Conservation (phyloP, 1,140 invertebrate species). For the Varroa destructor region DNA sequence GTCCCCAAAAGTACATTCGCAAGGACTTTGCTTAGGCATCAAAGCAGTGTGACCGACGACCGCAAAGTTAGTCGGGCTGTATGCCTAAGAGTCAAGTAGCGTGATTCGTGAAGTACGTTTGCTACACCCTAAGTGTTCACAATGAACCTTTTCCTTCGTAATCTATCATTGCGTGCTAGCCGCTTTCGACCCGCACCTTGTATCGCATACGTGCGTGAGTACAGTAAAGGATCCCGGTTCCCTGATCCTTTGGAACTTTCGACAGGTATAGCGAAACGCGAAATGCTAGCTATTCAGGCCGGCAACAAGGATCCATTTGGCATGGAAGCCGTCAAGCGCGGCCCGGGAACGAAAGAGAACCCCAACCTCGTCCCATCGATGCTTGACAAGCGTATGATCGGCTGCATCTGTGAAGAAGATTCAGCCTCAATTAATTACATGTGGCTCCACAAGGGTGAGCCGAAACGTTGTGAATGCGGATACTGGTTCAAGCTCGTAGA, state of each 20-base stretch:
- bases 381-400: constrained; percentile 73
- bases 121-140: too few species aligned
- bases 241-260: constrained; percentile 75
- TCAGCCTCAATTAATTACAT: constrained; percentile 74
- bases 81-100: constrained; percentile 1
- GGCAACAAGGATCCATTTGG: constrained; percentile 87
- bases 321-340: constrained; percentile 62
- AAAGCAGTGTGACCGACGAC: too few species aligned
- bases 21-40: constrained; percentile 9
- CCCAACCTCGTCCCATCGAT: constrained; percentile 80
- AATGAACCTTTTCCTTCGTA: background rate
- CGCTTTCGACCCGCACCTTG: background rate
- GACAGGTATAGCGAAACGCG: constrained; percentile 77
- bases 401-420: constrained; percentile 92
- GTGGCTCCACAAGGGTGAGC: constrained; percentile 73
- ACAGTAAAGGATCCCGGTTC: constrained; percentile 27
- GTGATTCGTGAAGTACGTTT: background rate
- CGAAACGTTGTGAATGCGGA: constrained; percentile 83
- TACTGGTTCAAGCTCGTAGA: constrained; percentile 87
- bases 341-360: constrained; percentile 62
- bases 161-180: background rate
- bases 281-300: constrained; percentile 62
- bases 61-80: too few species aligned
- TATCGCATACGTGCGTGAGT: background rate
- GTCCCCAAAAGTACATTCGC: constrained; percentile 16